Evolutionary conservation across 2,888 invertebrate genomes (phyloP).

Genomic region (Drosophila cognata): DNA sequence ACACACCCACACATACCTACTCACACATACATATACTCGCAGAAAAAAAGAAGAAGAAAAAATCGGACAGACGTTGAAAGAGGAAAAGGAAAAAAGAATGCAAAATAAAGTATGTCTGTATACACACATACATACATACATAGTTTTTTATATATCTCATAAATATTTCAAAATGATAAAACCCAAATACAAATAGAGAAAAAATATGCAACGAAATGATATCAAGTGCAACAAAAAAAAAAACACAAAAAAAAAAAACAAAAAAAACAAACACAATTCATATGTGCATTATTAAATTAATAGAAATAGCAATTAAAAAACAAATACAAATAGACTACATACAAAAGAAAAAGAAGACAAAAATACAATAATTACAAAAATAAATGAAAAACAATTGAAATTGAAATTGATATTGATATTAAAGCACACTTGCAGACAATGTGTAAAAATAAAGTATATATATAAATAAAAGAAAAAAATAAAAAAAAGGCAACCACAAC

Average conservation of each 20-base stretch:
- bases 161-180: constrained; percentile 14
- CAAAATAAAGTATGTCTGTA: constrained; percentile 22
- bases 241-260: not conserved
- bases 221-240: not conserved
- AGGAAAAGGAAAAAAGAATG: constrained; percentile 7
- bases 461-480: constrained; percentile 32
- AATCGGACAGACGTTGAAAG: constrained; percentile 40
- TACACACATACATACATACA: constrained; percentile 21
- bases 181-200: constrained; percentile 19
- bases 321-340: constrained; percentile 25
- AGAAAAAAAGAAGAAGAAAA: not conserved
- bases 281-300: constrained; percentile 51
- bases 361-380: constrained; percentile 11
- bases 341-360: constrained; percentile 18
- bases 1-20: not conserved
- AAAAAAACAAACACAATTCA: constrained; percentile 24
- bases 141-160: constrained; percentile 14
- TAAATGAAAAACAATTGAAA: constrained; percentile 32
- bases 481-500: constrained; percentile 21
- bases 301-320: constrained; percentile 44
- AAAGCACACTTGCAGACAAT: constrained; percentile 86
- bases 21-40: not conserved
- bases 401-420: constrained; percentile 49
- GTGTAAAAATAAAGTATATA: constrained; percentile 83
- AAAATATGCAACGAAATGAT: constrained; percentile 22